Evolutionary conservation across 2,888 invertebrate genomes (phyloP), one percentile per base, ranked within the genome.

Genomic region (Dasypolia templi): DNA sequence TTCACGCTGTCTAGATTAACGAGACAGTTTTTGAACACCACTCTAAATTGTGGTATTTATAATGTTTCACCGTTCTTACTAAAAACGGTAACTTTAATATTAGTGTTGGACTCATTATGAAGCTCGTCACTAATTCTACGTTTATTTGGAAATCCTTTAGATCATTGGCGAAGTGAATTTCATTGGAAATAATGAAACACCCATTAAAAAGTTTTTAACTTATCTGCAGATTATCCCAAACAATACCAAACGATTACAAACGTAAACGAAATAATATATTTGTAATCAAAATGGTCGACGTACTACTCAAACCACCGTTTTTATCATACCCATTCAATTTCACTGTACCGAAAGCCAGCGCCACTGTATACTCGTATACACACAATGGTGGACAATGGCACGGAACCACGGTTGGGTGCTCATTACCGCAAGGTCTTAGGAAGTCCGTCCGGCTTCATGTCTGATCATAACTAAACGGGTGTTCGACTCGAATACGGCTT

Each of bases 391-490:
- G 76, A 87, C 86, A 87, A 87, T 86, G 42, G 77, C 39, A 35
- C 65, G 86, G 86, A 87, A 83, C 75, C 78, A 84, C 71, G 86
- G 79, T 80, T 64, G 77, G 86, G 17, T 86, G 80, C 74, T 59
- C 70, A n/a, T 5, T 19, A 79, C 70, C 72, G 80, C 87, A 86
- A 85, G 86, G 85, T 73, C 85, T 65, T 69, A 82, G 88, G 88
- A 88, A 83, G 75, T 88, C 86, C 88, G 86, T 87, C 81, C 80
- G 88, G 72, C 53, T 58, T 72, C 64, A 64, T 82, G 85, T 86
- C 79, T 78, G 86, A 82, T 83, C 79, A 87, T 80, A 87, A 82
- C 72, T 75, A 79, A 79, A 69, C 35, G 64, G 53, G 44, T 46
- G 71, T 81, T 77, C 58, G 64, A n/a, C 76, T 68, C 72, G 75